Percentiles rank a stretch among this genome's conserved stretches.
These are phyloP conservation scores for Carassius gibelio DNA, from an alignment of 2,113 vertebrate genomes.

Conservation along the genomic window DNA sequence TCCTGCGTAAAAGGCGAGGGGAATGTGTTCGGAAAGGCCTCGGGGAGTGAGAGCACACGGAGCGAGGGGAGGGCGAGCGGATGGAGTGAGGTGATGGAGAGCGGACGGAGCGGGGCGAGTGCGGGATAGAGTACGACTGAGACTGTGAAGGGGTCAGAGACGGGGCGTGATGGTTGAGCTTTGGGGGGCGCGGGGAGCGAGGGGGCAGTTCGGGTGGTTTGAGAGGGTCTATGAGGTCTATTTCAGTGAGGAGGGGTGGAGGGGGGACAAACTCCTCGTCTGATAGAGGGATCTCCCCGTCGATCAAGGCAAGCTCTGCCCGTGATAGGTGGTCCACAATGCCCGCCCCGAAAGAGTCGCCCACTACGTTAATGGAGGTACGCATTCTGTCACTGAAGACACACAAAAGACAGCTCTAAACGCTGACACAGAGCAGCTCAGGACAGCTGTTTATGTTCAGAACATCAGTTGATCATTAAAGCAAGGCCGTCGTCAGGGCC, in stretches of 20 bases:
- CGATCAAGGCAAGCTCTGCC: constrained; percentile 74
- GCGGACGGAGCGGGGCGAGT: constrained; percentile 71
- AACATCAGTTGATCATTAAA: constrained; percentile 1
- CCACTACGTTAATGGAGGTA: constrained; percentile 84
- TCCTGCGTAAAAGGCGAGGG: constrained; percentile 67
- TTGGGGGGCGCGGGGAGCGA: constrained; percentile 72
- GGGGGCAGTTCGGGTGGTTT: constrained; percentile 75
- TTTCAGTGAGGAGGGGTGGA: constrained; percentile 69
- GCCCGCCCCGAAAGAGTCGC: constrained; percentile 82
- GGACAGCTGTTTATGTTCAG: not conserved
- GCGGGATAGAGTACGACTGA: constrained; percentile 63
- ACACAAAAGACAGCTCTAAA: constrained; percentile 48
- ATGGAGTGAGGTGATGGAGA: constrained; percentile 72
- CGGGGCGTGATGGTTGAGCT: constrained; percentile 70
- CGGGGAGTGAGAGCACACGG: constrained; percentile 74
- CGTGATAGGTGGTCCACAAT: constrained; percentile 80
- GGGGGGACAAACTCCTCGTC: constrained; percentile 73
- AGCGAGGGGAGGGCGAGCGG: constrained; percentile 73
- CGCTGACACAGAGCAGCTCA: constrained; percentile 1
- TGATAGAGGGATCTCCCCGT: constrained; percentile 62
- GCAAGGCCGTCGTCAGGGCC: not conserved
- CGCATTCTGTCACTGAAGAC: constrained; percentile 79
- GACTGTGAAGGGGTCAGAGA: constrained; percentile 55
- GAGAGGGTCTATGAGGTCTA: constrained; percentile 69
- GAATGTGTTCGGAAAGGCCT: constrained; percentile 73